Evolutionary conservation across 2,797 vertebrate species (phyloP), one percentile per base, ranked within the genome.

Genomic region (Peromyscus aztecus): DNA sequence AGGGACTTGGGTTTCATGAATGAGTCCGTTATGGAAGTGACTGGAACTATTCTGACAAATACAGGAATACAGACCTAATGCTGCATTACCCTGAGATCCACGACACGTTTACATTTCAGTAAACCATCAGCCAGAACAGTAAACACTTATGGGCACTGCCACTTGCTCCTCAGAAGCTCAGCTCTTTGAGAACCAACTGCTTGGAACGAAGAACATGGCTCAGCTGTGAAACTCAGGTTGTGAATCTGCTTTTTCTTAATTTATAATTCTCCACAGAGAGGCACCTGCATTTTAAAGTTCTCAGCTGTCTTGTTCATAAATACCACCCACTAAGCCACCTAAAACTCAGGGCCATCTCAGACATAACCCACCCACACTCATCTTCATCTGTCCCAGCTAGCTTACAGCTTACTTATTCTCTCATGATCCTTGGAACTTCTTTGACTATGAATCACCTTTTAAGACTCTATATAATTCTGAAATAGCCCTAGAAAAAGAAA

Each of bases 161-260:
- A 91, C 65, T 91, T 40, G 23, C 73, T 31, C 37, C 24, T 63
- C 31, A 89, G n/a, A 92, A 86, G 86, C 89, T 57, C 87, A 43
- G 93, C 86, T 76, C 61, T 67, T 78, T 90, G 52, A 73, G 49
- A 61, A 94, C 55, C 67, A 88, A 59, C 29, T 19, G 92, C 82
- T 71, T 94, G 2, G 40, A 89, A 94, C 80, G 57, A 2, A 94
- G 40, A 91, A 94, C 83, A 13, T 87, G 21, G 31, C 80, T 96
- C 34, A 91, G 43, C 86, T 97, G 80, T 84, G 63, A 94, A 96
- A 97, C 90, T 85, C 71, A 89, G 65, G 75, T 19, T 89, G 82
- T 78, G 37, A 95, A 89, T 93, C 67, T 82, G 49, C 29, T 91
- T 94, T 95, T 77, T 34, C 55, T 73, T 87, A 93, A 90, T 83